Conservation (phyloP, 2,888 invertebrate genomes). For the Oscheius sp. region DNA sequence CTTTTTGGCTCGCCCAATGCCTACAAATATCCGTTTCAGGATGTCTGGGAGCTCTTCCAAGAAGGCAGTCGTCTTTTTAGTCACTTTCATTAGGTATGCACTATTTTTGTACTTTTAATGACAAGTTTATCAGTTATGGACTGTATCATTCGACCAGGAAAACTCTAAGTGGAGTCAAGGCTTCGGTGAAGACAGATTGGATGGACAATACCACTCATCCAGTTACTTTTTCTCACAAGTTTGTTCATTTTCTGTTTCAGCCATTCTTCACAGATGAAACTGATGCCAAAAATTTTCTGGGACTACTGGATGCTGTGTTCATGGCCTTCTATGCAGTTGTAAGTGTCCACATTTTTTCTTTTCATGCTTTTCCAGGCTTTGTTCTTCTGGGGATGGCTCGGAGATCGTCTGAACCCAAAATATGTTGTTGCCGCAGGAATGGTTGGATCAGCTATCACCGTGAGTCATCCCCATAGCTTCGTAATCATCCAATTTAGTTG, state of each 20-base stretch:
- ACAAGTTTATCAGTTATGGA: constrained; percentile 60
- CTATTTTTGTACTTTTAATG: constrained; percentile 1
- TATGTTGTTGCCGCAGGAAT: constrained; percentile 75
- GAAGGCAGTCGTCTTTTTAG: constrained; percentile 53
- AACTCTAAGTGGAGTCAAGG: constrained; percentile 70
- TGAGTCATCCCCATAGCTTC: constrained; percentile 56
- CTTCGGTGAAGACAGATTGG: constrained; percentile 69
- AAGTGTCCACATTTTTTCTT: constrained; percentile 1
- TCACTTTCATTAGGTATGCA: constrained; percentile 64
- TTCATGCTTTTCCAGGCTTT: constrained; percentile 73
- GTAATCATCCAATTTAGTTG: constrained; percentile 62
- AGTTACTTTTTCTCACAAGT: constrained; percentile 28
- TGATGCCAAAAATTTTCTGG: constrained; percentile 70
- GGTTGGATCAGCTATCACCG: constrained; percentile 75
- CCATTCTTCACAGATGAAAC: constrained; percentile 61
- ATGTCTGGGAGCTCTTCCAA: constrained; percentile 18
- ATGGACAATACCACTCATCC: constrained; percentile 59
- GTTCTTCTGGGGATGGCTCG: constrained; percentile 76
- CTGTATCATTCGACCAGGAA: constrained; percentile 71
- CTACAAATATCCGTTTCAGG: constrained; percentile 2
- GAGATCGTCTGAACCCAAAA: constrained; percentile 76
- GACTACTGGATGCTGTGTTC: constrained; percentile 71
- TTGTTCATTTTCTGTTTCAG: constrained; percentile 34
- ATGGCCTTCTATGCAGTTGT: constrained; percentile 71
- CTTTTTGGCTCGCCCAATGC: too few species aligned